These are phyloP conservation scores for Hystrix brachyura DNA, from an alignment of 2,113 vertebrate species.

Conservation along the genomic window DNA sequence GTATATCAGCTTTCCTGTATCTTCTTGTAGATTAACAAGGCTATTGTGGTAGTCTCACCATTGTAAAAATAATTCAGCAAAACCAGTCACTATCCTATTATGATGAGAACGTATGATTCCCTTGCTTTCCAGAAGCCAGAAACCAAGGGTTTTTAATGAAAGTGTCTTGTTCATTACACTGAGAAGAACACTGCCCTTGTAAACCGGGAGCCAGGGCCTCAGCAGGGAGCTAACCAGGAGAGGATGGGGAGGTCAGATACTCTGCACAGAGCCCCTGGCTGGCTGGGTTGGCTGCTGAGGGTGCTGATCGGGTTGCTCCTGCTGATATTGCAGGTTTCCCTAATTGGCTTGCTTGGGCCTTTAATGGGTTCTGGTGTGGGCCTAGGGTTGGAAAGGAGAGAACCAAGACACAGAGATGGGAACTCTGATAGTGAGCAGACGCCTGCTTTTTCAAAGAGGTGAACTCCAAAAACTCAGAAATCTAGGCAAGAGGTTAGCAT, in stretches of 20 bases:
- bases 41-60: not conserved
- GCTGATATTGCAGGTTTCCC: not conserved
- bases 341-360: not conserved
- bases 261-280: not conserved
- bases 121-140: not conserved
- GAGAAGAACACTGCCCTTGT: not conserved
- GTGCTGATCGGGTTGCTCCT: not conserved
- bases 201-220: not conserved
- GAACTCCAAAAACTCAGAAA: conserved; percentile 28
- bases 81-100: not conserved
- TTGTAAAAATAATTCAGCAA: conserved; percentile 41
- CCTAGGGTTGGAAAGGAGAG: not conserved
- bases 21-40: conserved; percentile 40
- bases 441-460: conserved; percentile 19
- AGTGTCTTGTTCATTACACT: not conserved
- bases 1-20: not conserved
- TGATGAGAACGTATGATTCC: not conserved
- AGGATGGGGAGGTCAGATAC: not conserved
- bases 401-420: not conserved
- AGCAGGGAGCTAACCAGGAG: not conserved
- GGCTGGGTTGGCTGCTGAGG: not conserved
- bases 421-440: not conserved
- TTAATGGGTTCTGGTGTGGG: not conserved
- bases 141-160: conserved; percentile 6
- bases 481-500: not conserved